Conservation (phyloP, 2,797 vertebrate species). For the Anguilla anguilla region DNA sequence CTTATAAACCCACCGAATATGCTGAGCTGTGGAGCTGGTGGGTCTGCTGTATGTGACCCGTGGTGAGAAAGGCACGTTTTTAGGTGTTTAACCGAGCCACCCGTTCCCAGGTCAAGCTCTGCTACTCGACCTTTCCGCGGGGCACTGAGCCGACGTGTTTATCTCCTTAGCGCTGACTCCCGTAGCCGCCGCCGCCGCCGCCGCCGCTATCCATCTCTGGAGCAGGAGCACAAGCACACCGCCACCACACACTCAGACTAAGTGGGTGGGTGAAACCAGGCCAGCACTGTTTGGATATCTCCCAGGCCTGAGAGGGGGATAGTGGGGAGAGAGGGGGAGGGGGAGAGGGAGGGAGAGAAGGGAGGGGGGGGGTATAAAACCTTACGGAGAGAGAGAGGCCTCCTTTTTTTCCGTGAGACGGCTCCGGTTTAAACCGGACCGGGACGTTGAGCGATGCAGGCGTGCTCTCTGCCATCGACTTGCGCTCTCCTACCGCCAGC, state of each 20-base stretch:
- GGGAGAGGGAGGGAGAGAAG: not conserved
- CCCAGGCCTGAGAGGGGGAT: not conserved
- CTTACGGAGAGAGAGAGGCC: not conserved
- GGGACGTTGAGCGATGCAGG: not conserved
- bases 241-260: not conserved
- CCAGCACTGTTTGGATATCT: not conserved
- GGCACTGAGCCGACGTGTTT: not conserved
- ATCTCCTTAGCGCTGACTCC: not conserved
- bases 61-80: not conserved
- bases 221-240: not conserved
- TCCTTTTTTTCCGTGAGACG: not conserved
- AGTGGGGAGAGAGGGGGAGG: not conserved
- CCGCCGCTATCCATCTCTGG: not conserved
- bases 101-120: not conserved
- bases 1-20: too few relatives aligned
- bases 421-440: not conserved
- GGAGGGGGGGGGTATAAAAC: not conserved
- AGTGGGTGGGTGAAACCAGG: conserved; percentile 20
- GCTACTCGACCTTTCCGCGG: not conserved
- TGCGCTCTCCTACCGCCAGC: not conserved
- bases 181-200: not conserved
- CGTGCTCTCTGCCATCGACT: not conserved
- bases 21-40: too few relatives aligned
- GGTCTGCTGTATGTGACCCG: too few relatives aligned
- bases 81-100: not conserved